Evolutionary conservation across 2,113 vertebrate species (phyloP).

Genomic region (Dromaius novaehollandiae): DNA sequence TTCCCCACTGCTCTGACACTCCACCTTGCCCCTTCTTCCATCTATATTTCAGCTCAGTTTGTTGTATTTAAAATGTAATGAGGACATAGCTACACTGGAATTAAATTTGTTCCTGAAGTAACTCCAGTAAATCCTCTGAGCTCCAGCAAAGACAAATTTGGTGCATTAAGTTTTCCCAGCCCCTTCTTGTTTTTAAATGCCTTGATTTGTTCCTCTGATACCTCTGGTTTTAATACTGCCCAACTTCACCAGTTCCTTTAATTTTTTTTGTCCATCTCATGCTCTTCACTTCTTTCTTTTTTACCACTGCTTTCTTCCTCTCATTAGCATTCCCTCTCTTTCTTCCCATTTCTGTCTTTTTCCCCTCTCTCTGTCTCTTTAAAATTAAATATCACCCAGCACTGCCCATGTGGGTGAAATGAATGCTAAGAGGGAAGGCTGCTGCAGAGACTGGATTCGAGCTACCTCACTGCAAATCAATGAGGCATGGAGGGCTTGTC

Average conservation of each 20-base stretch:
- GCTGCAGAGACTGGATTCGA: not conserved
- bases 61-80: not conserved
- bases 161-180: not conserved
- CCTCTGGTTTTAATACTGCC: not conserved
- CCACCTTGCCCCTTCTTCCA: not conserved
- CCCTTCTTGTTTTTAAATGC: not conserved
- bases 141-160: not conserved
- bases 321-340: not conserved
- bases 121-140: not conserved
- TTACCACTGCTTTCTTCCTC: not conserved
- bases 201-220: not conserved
- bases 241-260: not conserved
- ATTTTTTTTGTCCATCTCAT: not conserved
- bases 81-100: not conserved
- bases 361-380: not conserved
- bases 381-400: slow-evolving; percentile 45
- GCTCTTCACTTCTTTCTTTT: not conserved
- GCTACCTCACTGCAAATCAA: slow-evolving; percentile 40
- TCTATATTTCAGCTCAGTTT: not conserved
- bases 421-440: slow-evolving; percentile 30
- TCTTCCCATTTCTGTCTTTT: not conserved
- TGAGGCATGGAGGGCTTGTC: not conserved
- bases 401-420: not conserved
- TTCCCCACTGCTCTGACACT: not conserved
- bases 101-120: not conserved